Conservation (phyloP, 2,797 vertebrate species). For the Zenarchopterus dispar region DNA sequence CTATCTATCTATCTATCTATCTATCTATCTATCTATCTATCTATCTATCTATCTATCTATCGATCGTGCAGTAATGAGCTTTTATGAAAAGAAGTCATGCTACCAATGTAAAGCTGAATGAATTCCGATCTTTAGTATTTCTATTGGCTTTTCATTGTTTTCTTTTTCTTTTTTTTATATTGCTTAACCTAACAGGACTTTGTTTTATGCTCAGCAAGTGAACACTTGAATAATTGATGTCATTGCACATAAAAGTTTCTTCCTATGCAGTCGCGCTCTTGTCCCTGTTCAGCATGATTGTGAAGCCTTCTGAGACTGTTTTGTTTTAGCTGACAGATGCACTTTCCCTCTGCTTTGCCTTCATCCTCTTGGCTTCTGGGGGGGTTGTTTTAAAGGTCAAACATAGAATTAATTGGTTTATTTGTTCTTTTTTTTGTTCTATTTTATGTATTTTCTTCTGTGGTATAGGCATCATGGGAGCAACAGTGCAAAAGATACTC, state of each 20-base stretch:
- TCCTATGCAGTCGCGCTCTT: slow-evolving; percentile 22
- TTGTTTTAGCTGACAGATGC: slow-evolving; percentile 20
- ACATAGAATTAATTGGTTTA: slow-evolving; percentile 6
- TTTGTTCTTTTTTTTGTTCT: neutral
- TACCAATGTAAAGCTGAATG: neutral
- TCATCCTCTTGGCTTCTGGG: slow-evolving; percentile 4
- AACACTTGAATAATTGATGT: slow-evolving; percentile 49
- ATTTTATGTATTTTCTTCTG: neutral
- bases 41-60: too few relatives aligned
- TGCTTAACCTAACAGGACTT: too few relatives aligned
- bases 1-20: too few relatives aligned
- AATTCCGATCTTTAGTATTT: neutral
- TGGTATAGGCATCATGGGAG: neutral
- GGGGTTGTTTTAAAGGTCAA: slow-evolving; percentile 1
- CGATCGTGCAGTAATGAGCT: neutral
- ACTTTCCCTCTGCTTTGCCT: slow-evolving; percentile 33
- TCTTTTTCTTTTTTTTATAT: slow-evolving; percentile 1
- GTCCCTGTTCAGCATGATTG: neutral
- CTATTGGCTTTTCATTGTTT: neutral
- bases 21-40: too few relatives aligned
- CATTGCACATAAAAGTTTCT: slow-evolving; percentile 24
- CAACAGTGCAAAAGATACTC: neutral
- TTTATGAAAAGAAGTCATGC: neutral
- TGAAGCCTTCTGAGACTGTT: slow-evolving; percentile 8
- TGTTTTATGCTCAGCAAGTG: slow-evolving; percentile 16